These are phyloP conservation scores for Equus quagga DNA, from an alignment of 2,113 vertebrate species.

Conservation along the genomic window DNA sequence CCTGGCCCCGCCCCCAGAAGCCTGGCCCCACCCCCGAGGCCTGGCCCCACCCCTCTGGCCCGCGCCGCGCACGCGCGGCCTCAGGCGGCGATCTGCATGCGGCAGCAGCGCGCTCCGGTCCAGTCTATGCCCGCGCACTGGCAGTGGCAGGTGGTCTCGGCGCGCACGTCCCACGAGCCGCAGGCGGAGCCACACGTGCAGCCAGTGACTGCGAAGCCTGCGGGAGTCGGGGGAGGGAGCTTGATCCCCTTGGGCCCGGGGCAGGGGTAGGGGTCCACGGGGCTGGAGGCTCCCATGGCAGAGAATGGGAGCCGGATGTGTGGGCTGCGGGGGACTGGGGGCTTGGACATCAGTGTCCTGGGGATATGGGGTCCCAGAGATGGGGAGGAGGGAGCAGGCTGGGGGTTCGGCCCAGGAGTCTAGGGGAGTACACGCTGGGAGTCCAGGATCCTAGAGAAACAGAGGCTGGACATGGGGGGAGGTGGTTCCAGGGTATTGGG, in stretches of 20 bases:
- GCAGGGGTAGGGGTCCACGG: accelerated
- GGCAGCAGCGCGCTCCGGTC: conserved; percentile 70
- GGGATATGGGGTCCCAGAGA: not conserved
- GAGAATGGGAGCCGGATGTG: accelerated
- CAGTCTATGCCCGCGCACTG: conserved; percentile 66
- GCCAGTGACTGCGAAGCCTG: conserved; percentile 19
- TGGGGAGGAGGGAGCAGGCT: not conserved
- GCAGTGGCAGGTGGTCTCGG: conserved; percentile 63
- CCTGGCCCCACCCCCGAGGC: no score
- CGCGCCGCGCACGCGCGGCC: accelerated
- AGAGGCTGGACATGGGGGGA: not conserved
- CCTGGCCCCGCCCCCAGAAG: not conserved
- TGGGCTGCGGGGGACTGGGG: not conserved
- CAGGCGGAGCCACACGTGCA: conserved; percentile 73
- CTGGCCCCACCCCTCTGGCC: not conserved
- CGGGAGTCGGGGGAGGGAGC: no score
- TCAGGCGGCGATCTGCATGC: not conserved
- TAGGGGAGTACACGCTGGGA: not conserved
- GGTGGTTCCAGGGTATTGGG: not conserved
- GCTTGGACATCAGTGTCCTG: not conserved
- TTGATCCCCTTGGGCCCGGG: not conserved
- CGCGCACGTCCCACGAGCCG: conserved; percentile 75
- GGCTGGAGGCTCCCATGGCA: not conserved
- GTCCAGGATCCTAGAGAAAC: not conserved
- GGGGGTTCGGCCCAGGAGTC: not conserved